phyloP scores from a whole-genome alignment of 2,797 vertebrate species.

The Pelochelys cantorii region DNA sequence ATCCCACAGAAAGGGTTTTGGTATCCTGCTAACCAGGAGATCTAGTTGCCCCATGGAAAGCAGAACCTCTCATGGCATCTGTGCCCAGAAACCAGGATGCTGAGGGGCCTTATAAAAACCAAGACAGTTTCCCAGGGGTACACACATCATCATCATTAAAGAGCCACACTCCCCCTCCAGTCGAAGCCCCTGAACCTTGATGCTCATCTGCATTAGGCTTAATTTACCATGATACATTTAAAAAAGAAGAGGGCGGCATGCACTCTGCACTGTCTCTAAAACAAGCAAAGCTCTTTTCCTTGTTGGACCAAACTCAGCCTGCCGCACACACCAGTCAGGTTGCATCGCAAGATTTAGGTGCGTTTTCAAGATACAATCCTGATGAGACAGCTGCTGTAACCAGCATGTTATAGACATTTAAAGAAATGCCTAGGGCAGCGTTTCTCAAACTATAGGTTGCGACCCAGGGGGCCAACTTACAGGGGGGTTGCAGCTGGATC shows the following conservation, averaged over 20 bases:
- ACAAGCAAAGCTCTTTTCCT: not conserved
- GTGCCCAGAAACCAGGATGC: not conserved
- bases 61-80: not conserved
- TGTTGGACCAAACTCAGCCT: not conserved
- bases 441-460: too few relatives aligned
- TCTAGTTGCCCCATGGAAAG: not conserved
- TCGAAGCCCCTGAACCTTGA: not conserved
- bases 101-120: not conserved
- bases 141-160: not conserved
- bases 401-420: not conserved
- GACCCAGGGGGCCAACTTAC: too few relatives aligned
- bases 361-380: not conserved
- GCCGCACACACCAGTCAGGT: not conserved
- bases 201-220: not conserved
- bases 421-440: not conserved
- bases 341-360: not conserved
- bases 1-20: not conserved
- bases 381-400: not conserved
- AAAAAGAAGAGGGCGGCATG: not conserved
- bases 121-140: not conserved
- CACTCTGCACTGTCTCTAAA: not conserved
- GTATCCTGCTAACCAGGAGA: not conserved
- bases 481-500: too few relatives aligned
- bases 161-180: not conserved
- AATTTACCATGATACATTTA: not conserved